A percentile compares a stretch with the other conserved stretches of the same genome.
phyloP scores from a whole-genome alignment of 2,888 invertebrate species.

The Melanotus villosus region DNA sequence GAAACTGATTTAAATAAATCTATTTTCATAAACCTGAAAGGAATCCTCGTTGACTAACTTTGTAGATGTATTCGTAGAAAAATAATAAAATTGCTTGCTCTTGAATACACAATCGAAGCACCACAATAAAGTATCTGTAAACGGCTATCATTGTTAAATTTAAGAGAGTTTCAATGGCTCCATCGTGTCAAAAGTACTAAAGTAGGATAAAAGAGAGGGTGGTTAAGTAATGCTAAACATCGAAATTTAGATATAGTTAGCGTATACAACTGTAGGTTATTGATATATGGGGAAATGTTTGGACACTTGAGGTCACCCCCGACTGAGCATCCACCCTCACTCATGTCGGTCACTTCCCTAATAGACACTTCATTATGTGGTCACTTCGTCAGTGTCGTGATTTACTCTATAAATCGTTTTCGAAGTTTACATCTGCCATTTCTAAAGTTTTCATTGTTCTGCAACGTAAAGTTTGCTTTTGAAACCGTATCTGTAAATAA shows the following conservation, averaged over 20 bases:
- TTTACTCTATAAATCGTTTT: slow-evolving; percentile 3
- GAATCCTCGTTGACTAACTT: too few species aligned
- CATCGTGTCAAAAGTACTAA: slow-evolving; percentile 31
- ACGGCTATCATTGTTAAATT: too few species aligned
- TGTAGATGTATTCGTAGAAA: too few species aligned
- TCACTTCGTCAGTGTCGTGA: slow-evolving; percentile 32
- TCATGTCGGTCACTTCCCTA: slow-evolving; percentile 41
- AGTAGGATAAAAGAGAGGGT: slow-evolving; percentile 44
- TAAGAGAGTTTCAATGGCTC: too few species aligned
- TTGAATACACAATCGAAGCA: too few species aligned
- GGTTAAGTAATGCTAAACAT: slow-evolving; percentile 32
- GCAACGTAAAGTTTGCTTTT: too few species aligned
- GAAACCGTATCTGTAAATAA: too few species aligned
- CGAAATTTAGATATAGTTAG: slow-evolving; percentile 35
- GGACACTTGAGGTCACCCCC: slow-evolving; percentile 58
- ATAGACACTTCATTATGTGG: slow-evolving; percentile 45
- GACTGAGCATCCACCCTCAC: slow-evolving; percentile 51
- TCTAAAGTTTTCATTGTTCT: too few species aligned
- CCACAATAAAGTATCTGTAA: too few species aligned
- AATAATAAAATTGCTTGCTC: too few species aligned
- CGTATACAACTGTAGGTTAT: slow-evolving; percentile 40
- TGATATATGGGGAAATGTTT: slow-evolving; percentile 53
- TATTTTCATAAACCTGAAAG: too few species aligned
- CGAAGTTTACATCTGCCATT: background rate
- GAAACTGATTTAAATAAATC: too few species aligned